Percentiles rank a stretch among this genome's conserved stretches.
These are phyloP conservation scores for Lacerta agilis DNA, from an alignment of 2,797 vertebrate genomes.

Conservation along the genomic window DNA sequence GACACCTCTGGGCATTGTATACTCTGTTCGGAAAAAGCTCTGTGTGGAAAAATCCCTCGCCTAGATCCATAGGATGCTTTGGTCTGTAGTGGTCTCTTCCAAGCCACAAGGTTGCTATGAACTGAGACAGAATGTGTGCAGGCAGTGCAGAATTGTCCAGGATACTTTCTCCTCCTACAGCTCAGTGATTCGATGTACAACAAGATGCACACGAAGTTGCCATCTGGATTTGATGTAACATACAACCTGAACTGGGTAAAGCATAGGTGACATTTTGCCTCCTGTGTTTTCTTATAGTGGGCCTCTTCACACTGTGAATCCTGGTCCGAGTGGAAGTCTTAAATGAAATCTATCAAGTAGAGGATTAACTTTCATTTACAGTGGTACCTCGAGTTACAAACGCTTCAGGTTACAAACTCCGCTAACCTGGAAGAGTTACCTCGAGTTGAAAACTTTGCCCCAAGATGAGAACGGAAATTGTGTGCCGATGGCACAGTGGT, in stretches of 20 bases:
- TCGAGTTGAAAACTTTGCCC: too few species aligned
- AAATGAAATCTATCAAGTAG: slow-evolving; percentile 13
- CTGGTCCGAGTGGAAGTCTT: slow-evolving; percentile 11
- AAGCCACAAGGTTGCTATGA: background rate
- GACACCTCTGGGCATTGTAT: background rate
- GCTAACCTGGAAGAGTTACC: too few species aligned
- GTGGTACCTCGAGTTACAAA: too few species aligned
- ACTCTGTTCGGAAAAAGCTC: background rate
- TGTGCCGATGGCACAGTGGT: too few species aligned
- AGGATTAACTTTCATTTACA: background rate
- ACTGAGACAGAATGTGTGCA: background rate
- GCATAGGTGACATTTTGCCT: background rate
- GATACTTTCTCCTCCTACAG: background rate
- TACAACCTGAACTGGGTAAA: background rate
- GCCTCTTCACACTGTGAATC: background rate
- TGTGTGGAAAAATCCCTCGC: background rate
- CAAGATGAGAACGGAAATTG: too few species aligned
- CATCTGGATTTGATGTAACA: background rate
- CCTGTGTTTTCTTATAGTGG: background rate
- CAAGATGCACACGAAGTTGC: background rate
- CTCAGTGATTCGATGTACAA: background rate
- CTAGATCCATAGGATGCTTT: background rate
- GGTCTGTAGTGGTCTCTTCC: background rate
- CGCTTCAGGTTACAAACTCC: too few species aligned
- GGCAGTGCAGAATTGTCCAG: background rate